These are phyloP conservation scores for Hemitrygon akajei DNA, from an alignment of 2,797 vertebrate genomes.

Conservation along the genomic window DNA sequence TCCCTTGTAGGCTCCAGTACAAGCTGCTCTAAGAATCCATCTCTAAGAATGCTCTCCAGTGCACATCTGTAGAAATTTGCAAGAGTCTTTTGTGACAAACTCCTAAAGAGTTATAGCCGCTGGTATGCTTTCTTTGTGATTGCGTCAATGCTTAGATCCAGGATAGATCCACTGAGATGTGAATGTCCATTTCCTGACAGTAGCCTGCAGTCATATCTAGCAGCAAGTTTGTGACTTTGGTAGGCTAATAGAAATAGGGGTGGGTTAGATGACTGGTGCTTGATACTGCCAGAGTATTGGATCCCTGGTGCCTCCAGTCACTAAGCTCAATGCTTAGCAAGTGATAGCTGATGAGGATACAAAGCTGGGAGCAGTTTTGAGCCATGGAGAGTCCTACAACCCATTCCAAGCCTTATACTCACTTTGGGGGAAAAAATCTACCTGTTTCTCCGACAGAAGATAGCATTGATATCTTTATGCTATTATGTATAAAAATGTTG, in stretches of 20 bases:
- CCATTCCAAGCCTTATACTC: neutral
- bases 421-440: neutral
- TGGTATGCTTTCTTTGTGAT: no score
- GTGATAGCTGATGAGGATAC: neutral
- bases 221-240: neutral
- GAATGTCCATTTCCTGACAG: neutral
- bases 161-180: no score
- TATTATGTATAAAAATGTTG: neutral
- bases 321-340: neutral
- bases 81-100: no score
- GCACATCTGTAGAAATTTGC: no score
- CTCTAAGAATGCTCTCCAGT: no score
- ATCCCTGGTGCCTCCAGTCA: neutral
- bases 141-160: no score
- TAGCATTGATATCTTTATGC: neutral
- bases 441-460: neutral
- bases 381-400: neutral
- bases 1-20: no score
- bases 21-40: no score
- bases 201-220: neutral
- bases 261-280: neutral
- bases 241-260: neutral
- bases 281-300: neutral
- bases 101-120: no score
- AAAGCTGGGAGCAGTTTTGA: neutral